Base-by-base conservation (phyloP, 2,113 vertebrate genomes). In the Laticauda laticaudata region DNA sequence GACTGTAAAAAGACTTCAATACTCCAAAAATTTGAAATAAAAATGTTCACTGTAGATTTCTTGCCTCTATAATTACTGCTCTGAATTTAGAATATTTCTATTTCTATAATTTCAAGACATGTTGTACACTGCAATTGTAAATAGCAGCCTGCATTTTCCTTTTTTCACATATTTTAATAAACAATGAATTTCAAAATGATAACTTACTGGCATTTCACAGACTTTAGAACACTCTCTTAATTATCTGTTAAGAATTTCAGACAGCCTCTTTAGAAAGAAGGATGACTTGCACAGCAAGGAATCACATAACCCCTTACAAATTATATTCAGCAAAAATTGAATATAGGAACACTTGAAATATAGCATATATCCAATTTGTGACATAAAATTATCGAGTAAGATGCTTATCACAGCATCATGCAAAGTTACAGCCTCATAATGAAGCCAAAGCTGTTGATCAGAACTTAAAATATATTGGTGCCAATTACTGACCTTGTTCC, bases 401-500 rank as follows among this genome's bases (percentile, higher is more conserved):
- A 88, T n/a, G 26, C 29, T 55, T 9, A 81, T 54, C 48, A 53
- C 10, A 15, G 53, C 55, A 88, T 53, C 48, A 51, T 51, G 48
- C 48, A 51, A 54, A 18, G 11, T 23, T 89, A 39, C 21, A 89
- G n/a, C 55, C 14, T 24, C 43, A 34, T 21, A 53, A 51, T 51
- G 43, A 51, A 90, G 43, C 20, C 8, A 69, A 24, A 85, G 21
- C 34, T 81, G 39, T 75, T 81, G 55, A 21, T 21, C 34, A 48
- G 39, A 4, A 61, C 3, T 1, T 4, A 29, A 53, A 69, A 75
- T 48, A 26, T 81, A 69, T 3, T 55, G n/a, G 4, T 45, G 75
- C n/a, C 4, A 45, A 75, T 55, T 90, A 96, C 96, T 94, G 81
- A 98, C 98, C 98, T 97, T 98, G 94, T 51, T 98, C 98, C 93